Evolutionary conservation across 2,888 invertebrate genomes (phyloP).

Genomic region (Nephrotoma appendiculata): DNA sequence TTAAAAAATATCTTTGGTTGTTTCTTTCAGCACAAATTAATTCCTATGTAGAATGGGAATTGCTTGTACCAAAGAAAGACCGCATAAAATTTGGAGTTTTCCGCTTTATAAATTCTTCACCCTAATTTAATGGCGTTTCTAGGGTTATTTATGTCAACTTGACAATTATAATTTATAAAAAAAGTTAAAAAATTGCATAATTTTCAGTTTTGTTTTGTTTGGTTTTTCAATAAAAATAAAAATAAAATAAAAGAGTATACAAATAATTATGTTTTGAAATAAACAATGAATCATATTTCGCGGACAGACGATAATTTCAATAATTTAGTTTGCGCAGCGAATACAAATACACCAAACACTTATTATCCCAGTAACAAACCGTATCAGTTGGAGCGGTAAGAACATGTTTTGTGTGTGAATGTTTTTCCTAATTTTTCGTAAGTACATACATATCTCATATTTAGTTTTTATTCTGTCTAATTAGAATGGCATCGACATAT

Average conservation of each 20-base stretch:
- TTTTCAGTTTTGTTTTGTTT: neutral
- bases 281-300: neutral
- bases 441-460: neutral
- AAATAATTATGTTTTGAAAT: neutral
- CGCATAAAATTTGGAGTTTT: no score
- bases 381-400: neutral
- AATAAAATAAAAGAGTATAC: neutral
- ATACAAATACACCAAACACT: neutral
- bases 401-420: neutral
- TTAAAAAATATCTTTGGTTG: no score
- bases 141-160: neutral
- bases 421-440: neutral
- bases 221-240: neutral
- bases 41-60: no score
- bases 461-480: neutral
- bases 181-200: neutral
- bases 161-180: neutral
- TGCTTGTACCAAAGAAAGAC: no score
- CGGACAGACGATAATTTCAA: neutral
- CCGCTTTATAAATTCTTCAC: no score
- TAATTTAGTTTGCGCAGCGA: neutral
- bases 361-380: neutral
- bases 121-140: neutral
- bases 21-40: no score
- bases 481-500: conserved; percentile 21